phyloP scores from a whole-genome alignment of 2,888 invertebrate genomes.

The Apotomis turbidana region DNA sequence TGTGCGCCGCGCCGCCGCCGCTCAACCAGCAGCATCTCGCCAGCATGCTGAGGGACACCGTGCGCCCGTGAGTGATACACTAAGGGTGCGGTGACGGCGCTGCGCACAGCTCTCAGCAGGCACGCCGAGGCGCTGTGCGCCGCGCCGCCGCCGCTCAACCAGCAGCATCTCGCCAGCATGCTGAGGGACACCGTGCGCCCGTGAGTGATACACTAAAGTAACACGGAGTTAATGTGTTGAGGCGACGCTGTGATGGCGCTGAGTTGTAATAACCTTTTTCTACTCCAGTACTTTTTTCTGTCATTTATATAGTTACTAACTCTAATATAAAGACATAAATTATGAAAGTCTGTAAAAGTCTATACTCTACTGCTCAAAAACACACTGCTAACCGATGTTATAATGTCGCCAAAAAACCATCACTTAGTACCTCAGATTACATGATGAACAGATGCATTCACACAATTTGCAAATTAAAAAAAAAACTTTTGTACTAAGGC shows the following conservation, averaged over 20 bases:
- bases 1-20: slow-evolving; percentile 55
- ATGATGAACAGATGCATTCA: too few species aligned
- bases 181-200: slow-evolving; percentile 65
- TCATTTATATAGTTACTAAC: too few species aligned
- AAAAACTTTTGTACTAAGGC: too few species aligned
- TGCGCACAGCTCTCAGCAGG: slow-evolving; percentile 65
- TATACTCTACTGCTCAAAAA: too few species aligned
- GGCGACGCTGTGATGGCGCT: slow-evolving; percentile 71
- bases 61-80: slow-evolving; percentile 73
- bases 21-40: slow-evolving; percentile 53
- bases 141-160: slow-evolving; percentile 50
- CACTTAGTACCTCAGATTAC: too few species aligned
- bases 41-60: slow-evolving; percentile 59
- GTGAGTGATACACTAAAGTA: slow-evolving; percentile 54
- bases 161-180: slow-evolving; percentile 54
- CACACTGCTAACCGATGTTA: too few species aligned
- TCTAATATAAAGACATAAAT: too few species aligned
- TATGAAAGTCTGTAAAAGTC: too few species aligned
- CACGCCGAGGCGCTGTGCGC: slow-evolving; percentile 63
- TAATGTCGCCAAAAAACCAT: too few species aligned
- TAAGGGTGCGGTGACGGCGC: slow-evolving; percentile 52
- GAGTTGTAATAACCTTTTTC: too few species aligned
- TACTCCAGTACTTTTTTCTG: too few species aligned
- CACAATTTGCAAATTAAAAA: too few species aligned
- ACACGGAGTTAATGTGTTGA: slow-evolving; percentile 49